Base-by-base conservation (phyloP, 30 jellyfish, hydroid and myxozoan species). In the Rhopilema esculentum region DNA sequence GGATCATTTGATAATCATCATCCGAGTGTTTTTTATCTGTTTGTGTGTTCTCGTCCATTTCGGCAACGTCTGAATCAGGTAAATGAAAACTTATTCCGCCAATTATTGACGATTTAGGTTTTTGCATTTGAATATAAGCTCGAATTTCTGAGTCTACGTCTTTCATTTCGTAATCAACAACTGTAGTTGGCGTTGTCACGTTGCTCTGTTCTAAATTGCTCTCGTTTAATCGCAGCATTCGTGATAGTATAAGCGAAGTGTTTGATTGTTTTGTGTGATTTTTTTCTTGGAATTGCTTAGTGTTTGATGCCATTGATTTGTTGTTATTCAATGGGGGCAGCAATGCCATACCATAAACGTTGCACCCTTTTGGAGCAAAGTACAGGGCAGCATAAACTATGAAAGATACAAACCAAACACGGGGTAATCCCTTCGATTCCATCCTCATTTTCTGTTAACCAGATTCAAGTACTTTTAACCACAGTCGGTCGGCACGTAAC, bases 381-480 rank as follows among this genome's bases (percentile, higher is more conserved):
- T 27, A 80, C 22, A 80, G 53, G 49, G 73, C 75, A 63, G 31
- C 82, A 49, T 66, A 80, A 19, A 31, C 63, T 71, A 71, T 65
- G 30, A 79, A 30, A 28, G 63, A 80, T 32, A 73, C 81, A 17
- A 51, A 20, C 85, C 79, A 85, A 62, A 85, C 77, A 85, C 48
- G n/a, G 64, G 30, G 83, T 74, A 74, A 85, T 85, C 94, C 84
- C 67, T 29, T 63, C 26, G 87, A 81, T 69, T 85, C 94, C 94
- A 85, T 85, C 94, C 94, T 85, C 88, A 85, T 85, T 85, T 80
- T 67, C 85, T 51, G 72, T 25, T 85, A 66, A 62, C 94, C 88
- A 85, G 50, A 69, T 85, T 85, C 94, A 75, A 85, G 94, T 85
- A 85, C 88, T 48, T 66, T 49, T 85, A 40, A 85, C 94, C 94